Percentiles rank a stretch among this genome's conserved stretches.
These are phyloP conservation scores for Psilopsiagon aurifrons DNA, from an alignment of 2,113 vertebrate species.

Conservation along the genomic window DNA sequence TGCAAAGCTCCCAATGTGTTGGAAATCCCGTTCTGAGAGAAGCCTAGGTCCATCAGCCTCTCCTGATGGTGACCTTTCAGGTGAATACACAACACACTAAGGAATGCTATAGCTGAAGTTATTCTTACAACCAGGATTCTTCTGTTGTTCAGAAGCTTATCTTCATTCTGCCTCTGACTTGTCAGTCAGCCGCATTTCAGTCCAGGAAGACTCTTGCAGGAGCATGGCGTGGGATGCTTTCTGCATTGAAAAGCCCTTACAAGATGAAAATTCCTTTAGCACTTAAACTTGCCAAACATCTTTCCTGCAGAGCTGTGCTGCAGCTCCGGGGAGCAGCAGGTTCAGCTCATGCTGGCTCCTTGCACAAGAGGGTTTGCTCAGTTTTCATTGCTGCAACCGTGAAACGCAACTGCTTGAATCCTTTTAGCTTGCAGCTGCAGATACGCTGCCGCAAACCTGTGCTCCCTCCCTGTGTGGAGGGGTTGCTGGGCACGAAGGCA, in stretches of 20 bases:
- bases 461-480: neutral
- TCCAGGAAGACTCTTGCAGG: neutral
- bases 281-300: fast-evolving
- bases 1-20: fast-evolving
- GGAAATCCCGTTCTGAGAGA: neutral
- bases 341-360: neutral
- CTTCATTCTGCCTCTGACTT: neutral
- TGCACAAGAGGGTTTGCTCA: neutral
- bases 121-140: neutral
- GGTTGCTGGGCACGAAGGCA: neutral
- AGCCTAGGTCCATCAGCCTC: neutral
- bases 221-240: neutral
- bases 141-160: neutral
- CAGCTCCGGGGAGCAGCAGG: neutral
- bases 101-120: neutral
- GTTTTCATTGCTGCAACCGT: neutral
- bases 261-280: fast-evolving
- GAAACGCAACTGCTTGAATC: neutral
- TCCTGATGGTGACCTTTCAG: neutral
- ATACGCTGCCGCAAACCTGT: neutral
- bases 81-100: fast-evolving
- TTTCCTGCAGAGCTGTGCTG: neutral
- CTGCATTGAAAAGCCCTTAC: neutral
- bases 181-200: neutral
- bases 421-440: neutral